These are phyloP conservation scores for Eupithecia inturbata DNA, from an alignment of 2,888 invertebrate genomes.

Conservation along the genomic window DNA sequence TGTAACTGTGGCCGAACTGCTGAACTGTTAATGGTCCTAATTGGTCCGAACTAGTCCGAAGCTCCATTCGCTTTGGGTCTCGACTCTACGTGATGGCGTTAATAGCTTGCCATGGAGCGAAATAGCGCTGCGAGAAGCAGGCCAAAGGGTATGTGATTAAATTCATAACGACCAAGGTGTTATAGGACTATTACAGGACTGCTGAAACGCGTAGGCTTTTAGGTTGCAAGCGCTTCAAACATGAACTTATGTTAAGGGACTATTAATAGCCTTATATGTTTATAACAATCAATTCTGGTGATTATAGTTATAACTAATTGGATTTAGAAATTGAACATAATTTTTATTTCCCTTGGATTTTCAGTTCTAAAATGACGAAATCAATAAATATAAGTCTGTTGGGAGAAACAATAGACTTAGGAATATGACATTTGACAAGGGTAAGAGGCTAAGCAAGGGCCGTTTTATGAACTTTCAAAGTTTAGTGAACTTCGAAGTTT, in stretches of 20 bases:
- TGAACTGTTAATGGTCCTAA: conserved; percentile 45
- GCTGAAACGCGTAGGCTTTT: not conserved
- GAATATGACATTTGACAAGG: conserved; percentile 36
- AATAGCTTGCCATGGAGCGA: conserved; percentile 17
- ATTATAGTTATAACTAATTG: not conserved
- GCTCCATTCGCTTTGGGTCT: conserved; percentile 18
- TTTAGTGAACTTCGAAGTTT: conserved; percentile 19
- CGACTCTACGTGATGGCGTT: not conserved
- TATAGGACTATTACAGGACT: not conserved
- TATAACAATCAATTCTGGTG: not conserved
- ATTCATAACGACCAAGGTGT: conserved; percentile 3
- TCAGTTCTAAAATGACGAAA: conserved; percentile 1
- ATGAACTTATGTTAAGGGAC: not conserved
- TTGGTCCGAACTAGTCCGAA: conserved; percentile 46
- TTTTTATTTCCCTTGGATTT: not conserved
- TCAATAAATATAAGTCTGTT: conserved; percentile 20
- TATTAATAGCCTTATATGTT: not conserved
- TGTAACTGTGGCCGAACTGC: conserved; percentile 45
- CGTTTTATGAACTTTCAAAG: conserved; percentile 20
- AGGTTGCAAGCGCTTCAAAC: not conserved
- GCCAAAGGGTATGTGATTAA: conserved; percentile 4
- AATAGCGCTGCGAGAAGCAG: not conserved
- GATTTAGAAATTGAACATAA: not conserved
- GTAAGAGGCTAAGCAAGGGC: conserved; percentile 17
- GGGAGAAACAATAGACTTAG: conserved; percentile 13